Conservation (phyloP, 92 coral and sea anemone genomes). For the Plumapathes pennacea region DNA sequence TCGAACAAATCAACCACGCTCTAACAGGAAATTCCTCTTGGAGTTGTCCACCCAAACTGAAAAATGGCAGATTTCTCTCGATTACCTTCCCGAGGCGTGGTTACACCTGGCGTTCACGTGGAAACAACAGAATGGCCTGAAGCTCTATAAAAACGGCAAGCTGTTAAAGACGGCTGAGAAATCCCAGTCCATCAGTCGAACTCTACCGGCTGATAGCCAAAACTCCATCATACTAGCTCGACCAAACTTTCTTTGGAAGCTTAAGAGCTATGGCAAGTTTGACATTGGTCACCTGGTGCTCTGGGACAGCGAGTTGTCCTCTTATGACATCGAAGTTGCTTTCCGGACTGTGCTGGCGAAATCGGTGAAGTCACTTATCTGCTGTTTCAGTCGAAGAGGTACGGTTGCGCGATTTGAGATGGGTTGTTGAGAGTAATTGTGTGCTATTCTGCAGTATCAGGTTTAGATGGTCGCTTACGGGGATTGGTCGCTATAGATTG, state of each 20-base stretch:
- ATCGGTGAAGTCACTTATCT: conserved; percentile 51
- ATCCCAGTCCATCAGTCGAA: conserved; percentile 32
- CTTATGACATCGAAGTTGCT: conserved; percentile 63
- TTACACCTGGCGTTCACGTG: conserved; percentile 83
- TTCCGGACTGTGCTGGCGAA: conserved; percentile 54
- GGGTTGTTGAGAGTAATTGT: too few relatives aligned
- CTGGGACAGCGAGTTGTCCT: conserved; percentile 65
- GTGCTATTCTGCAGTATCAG: too few relatives aligned
- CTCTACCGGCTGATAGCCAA: conserved; percentile 3
- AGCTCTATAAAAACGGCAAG: conserved; percentile 79
- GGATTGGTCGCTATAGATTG: too few relatives aligned
- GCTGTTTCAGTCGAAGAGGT: conserved; percentile 81
- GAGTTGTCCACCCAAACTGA: conserved; percentile 68
- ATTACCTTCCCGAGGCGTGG: conserved; percentile 72
- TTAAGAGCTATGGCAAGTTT: conserved; percentile 57
- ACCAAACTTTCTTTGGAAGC: conserved; percentile 39
- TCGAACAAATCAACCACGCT: conserved; percentile 13
- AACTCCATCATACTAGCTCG: conserved; percentile 54
- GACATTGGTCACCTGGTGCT: conserved; percentile 84
- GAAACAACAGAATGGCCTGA: conserved; percentile 67
- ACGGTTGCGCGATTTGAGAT: too few relatives aligned
- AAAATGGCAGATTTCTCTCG: conserved; percentile 67
- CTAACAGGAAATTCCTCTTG: conserved; percentile 31
- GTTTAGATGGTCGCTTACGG: too few relatives aligned
- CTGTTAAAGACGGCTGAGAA: too few relatives aligned